These are phyloP conservation scores for Scytalopus superciliaris DNA, from an alignment of 2,113 vertebrate species.

Conservation along the genomic window DNA sequence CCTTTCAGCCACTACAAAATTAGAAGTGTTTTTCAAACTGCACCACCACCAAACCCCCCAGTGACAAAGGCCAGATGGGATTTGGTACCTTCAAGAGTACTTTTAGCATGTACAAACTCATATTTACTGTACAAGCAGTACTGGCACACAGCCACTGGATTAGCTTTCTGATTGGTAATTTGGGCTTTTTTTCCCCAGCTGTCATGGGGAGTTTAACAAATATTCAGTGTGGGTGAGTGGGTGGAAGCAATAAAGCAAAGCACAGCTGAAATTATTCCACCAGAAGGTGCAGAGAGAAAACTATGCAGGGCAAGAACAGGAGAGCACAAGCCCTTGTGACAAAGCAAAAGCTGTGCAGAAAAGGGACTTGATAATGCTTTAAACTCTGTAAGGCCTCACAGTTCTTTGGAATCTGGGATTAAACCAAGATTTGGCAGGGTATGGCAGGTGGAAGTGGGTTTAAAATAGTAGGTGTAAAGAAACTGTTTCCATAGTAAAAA, in stretches of 20 bases:
- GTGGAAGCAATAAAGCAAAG: conserved; percentile 40
- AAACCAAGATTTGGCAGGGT: neutral
- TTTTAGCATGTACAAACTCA: neutral
- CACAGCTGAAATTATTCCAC: conserved; percentile 27
- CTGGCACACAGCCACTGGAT: neutral
- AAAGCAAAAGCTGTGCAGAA: conserved; percentile 5
- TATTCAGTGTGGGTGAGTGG: conserved; percentile 12
- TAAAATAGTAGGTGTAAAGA: neutral
- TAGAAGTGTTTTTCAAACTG: neutral
- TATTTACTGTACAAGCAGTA: neutral
- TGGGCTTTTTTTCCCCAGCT: conserved; percentile 18
- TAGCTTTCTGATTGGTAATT: conserved; percentile 32
- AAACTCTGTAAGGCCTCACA: neutral
- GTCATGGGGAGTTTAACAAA: conserved; percentile 16
- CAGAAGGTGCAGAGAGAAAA: conserved; percentile 6
- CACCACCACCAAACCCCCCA: neutral
- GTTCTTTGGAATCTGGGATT: neutral
- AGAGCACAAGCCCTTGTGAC: neutral
- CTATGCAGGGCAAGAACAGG: neutral
- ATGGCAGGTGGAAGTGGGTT: neutral
- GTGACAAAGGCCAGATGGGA: neutral
- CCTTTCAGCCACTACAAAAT: neutral
- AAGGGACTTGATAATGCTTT: conserved; percentile 5
- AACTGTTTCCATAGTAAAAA: neutral
- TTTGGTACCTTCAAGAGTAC: neutral